phyloP scores from a whole-genome alignment of 2,113 vertebrate genomes.

The Pygoscelis antarcticus region DNA sequence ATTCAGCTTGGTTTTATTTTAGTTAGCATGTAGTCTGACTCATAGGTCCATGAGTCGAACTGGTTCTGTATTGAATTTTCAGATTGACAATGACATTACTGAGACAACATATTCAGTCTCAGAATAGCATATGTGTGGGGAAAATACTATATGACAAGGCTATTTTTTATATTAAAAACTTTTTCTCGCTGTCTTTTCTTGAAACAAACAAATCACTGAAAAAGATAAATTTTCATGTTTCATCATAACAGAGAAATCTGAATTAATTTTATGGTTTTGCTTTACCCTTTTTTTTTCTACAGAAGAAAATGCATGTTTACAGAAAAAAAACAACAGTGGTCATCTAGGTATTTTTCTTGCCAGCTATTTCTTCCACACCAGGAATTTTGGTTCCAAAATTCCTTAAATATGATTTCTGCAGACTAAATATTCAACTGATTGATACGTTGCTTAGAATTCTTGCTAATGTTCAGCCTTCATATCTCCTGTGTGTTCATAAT shows the following conservation, averaged over 20 bases:
- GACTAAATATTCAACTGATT: background rate
- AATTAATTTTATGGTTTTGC: background rate
- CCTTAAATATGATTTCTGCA: background rate
- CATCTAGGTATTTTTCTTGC: background rate
- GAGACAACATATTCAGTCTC: background rate
- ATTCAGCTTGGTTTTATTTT: background rate
- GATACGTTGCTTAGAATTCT: background rate
- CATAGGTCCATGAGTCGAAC: background rate
- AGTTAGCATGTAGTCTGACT: background rate
- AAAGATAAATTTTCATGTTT: background rate
- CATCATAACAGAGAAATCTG: background rate
- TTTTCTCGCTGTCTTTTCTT: background rate
- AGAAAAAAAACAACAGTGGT: background rate
- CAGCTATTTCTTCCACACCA: background rate
- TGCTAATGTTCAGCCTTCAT: background rate
- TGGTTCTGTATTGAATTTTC: background rate
- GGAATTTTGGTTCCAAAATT: background rate
- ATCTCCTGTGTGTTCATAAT: background rate
- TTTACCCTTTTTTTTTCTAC: background rate
- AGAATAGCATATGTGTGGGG: background rate
- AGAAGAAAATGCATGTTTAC: background rate
- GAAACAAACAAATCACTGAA: background rate
- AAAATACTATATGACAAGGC: background rate
- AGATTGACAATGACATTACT: constrained; percentile 7
- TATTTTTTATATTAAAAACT: background rate